Evolutionary conservation across 2,888 invertebrate genomes (phyloP).

Genomic region (Lutraria lutraria): DNA sequence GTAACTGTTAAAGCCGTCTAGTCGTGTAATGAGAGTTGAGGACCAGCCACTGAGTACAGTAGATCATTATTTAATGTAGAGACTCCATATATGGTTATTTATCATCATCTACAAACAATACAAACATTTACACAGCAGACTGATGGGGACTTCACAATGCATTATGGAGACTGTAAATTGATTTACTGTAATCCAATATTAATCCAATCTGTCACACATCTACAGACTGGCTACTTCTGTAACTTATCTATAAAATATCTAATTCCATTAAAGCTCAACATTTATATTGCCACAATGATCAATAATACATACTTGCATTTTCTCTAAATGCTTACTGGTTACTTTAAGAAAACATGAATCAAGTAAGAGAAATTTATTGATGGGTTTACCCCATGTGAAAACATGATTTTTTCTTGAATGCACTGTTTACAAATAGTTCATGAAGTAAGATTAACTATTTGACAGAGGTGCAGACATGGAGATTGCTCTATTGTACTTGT

Average conservation of each 20-base stretch:
- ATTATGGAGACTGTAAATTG: conserved; percentile 17
- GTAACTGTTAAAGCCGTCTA: neutral
- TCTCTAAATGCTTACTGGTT: too few relatives aligned
- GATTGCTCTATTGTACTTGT: too few relatives aligned
- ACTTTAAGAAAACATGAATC: too few relatives aligned
- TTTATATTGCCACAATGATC: neutral
- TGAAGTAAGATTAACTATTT: too few relatives aligned
- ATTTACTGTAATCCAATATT: conserved; percentile 16
- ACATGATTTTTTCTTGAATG: too few relatives aligned
- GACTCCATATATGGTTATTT: neutral
- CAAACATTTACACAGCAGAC: conserved; percentile 1
- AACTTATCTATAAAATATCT: neutral
- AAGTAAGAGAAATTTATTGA: too few relatives aligned
- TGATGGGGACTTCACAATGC: neutral
- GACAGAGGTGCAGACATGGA: too few relatives aligned
- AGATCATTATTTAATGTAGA: conserved; percentile 1
- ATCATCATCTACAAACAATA: neutral
- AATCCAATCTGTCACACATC: conserved; percentile 3
- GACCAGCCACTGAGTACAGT: neutral
- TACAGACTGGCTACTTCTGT: conserved; percentile 4
- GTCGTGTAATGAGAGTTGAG: neutral
- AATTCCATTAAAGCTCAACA: neutral
- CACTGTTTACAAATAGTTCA: too few relatives aligned
- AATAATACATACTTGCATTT: too few relatives aligned
- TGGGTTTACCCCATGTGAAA: too few relatives aligned